Evolutionary conservation across 2,888 invertebrate species (phyloP).

Genomic region (Conchocele bisecta): DNA sequence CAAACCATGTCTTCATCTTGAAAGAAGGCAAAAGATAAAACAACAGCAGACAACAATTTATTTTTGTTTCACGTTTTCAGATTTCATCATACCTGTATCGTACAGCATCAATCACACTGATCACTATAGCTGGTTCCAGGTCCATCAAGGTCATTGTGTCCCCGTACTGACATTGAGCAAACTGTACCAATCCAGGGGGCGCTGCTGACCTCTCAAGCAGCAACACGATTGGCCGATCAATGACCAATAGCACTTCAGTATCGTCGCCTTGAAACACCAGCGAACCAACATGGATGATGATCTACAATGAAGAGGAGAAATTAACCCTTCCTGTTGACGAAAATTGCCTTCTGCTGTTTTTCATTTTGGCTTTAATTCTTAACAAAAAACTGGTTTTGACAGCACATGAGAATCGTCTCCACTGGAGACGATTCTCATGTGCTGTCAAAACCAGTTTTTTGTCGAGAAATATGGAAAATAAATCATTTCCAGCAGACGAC

Average conservation of each 20-base stretch:
- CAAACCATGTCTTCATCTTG: no score
- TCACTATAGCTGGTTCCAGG: slow-evolving; percentile 70
- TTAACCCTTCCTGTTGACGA: no score
- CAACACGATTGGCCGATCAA: slow-evolving; percentile 65
- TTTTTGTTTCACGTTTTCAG: neutral
- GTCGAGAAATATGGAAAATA: no score
- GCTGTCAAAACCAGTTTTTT: no score
- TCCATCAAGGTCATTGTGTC: slow-evolving; percentile 70
- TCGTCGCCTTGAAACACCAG: slow-evolving; percentile 65
- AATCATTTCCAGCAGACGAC: no score
- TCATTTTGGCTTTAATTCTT: no score
- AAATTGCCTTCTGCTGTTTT: no score
- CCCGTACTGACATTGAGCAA: slow-evolving; percentile 65
- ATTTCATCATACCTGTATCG: slow-evolving; percentile 68
- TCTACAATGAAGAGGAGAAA: slow-evolving; percentile 46
- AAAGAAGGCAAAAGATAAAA: no score
- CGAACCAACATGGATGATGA: slow-evolving; percentile 62
- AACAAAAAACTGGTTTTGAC: no score
- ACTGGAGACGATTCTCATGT: no score
- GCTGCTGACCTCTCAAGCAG: slow-evolving; percentile 53
- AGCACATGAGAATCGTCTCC: no score
- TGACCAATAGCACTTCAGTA: slow-evolving; percentile 63
- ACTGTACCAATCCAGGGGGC: slow-evolving; percentile 54
- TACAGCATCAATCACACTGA: slow-evolving; percentile 74
- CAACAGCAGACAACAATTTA: no score